Evolutionary conservation across 1,140 invertebrate species (phyloP), one percentile per base, ranked within the genome.

Genomic region (Ceratina japonica): DNA sequence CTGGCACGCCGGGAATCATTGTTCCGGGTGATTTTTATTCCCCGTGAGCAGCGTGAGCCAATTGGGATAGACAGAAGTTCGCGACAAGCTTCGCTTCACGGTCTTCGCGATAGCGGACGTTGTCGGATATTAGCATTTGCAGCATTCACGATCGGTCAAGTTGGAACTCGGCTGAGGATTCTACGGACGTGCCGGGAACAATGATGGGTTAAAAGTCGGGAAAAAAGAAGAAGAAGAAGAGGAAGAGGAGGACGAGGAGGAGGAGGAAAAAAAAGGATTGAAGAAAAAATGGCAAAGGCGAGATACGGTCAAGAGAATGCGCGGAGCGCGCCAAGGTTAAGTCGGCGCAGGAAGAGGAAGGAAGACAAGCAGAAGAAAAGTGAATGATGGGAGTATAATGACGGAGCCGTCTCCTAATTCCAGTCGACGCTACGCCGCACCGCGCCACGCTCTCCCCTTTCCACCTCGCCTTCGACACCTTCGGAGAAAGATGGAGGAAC

Each of bases 371-470:
- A 54, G 80, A 74, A 79, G 69, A 58, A 59, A 83, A 82, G 77
- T 73, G 79, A 84, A 80, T 68, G 83, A 77, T 86, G 84, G 56
- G 71, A 86, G 66, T 80, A 87, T 86, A 87, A 87, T 82, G 86
- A 87, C 63, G 78, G 73, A 70, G 79, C 64, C 78, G 62, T 82
- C 79, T 87, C 58, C 87, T 87, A 87, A 87, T 87, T 87, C 84
- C 80, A 59, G 58, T 68, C 63, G 64, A 63, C 27, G 49, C 51
- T 44, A 10, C 37, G 37, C 37, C 37, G 37, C 10, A 44, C 37
- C 37, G 5, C 37, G 37, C 37, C 37, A 10, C 37, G 10, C 49
- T 72, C 71, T 65, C 75, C 61, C 49, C 27, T 70, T 54, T 22
- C 3, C 16, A 12, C 27, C 24, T 27, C 58, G 66, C 27, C 37